Base-by-base conservation (phyloP, 2,888 invertebrate species). In the Parthenolecanium corni region DNA sequence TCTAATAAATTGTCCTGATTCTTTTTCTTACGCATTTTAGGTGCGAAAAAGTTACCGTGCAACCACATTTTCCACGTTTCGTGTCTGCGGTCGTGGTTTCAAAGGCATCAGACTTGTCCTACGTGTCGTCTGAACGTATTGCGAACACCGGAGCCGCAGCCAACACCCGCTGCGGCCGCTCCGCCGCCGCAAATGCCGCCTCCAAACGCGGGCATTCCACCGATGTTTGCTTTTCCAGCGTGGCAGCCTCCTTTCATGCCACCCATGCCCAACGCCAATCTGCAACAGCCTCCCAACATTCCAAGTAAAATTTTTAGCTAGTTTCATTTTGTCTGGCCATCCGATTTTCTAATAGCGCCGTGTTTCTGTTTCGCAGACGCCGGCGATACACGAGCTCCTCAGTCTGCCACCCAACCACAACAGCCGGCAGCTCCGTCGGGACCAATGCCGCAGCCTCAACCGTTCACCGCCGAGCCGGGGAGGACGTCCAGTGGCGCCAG, bases 1-100 rank as follows among this genome's bases (percentile, higher is more conserved):
- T n/a, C n/a, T n/a, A n/a, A n/a, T n/a, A n/a, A n/a, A n/a, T n/a
- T n/a, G n/a, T n/a, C n/a, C n/a, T n/a, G n/a, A n/a, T n/a, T n/a
- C n/a, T n/a, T n/a, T n/a, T 31, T 31, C 31, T 31, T 31, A 31
- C 31, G 31, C 9, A 52, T 66, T 66, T 23, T 79, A 67, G 84
- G 82, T 56, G 87, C 95, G 44, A 98, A 99, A 76, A 97, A 96
- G 73, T 76, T 99, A 67, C 97, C 98, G 0, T 99, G 98, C 77
- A 94, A 94, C 74, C 98, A 99, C 75, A 97, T 99, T 71, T 98
- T 99, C 79, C 98, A 99, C 76, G 90, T 95, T 51, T 88, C 90
- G 62, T 98, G 98, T 75, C 79, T 98, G 62, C 84, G 97, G 53
- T 93, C 95, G 42, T 99, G 98, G 98, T 99, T 99, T 77, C 98